These are phyloP conservation scores for Amphiura filiformis DNA, from an alignment of 35 echinoderm and acorn worm genomes.

Conservation along the genomic window DNA sequence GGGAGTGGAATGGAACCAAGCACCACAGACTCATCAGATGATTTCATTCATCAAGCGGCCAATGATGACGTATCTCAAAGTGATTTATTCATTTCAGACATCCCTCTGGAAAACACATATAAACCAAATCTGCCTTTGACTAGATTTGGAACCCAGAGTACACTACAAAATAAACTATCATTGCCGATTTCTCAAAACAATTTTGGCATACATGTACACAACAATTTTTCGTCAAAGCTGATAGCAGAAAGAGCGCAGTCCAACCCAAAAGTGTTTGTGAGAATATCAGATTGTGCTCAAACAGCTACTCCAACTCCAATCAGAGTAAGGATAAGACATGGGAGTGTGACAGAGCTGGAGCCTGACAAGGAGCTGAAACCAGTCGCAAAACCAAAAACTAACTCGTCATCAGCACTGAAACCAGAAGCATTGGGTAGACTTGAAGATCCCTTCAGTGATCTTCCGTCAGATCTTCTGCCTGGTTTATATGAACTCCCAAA, in stretches of 20 bases:
- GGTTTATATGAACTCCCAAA: slow-evolving; percentile 6
- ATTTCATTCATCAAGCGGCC: too few relatives aligned
- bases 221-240: not conserved
- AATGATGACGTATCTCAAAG: too few relatives aligned
- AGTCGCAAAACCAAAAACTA: not conserved
- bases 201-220: not conserved
- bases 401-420: not conserved
- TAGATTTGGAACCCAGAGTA: not conserved
- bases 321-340: not conserved
- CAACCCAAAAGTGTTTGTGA: not conserved
- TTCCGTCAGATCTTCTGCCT: slow-evolving; percentile 1
- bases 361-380: not conserved
- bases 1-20: not conserved
- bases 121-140: not conserved
- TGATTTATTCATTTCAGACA: not conserved
- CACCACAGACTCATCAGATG: not conserved
- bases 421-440: not conserved
- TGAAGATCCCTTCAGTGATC: not conserved
- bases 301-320: not conserved
- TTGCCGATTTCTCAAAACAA: not conserved
- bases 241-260: not conserved
- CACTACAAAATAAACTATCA: not conserved
- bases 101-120: not conserved
- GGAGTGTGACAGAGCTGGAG: not conserved
- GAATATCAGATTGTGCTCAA: not conserved